Conservation (phyloP, 92 coral and sea anemone species). For the Bergia puertoricense region DNA sequence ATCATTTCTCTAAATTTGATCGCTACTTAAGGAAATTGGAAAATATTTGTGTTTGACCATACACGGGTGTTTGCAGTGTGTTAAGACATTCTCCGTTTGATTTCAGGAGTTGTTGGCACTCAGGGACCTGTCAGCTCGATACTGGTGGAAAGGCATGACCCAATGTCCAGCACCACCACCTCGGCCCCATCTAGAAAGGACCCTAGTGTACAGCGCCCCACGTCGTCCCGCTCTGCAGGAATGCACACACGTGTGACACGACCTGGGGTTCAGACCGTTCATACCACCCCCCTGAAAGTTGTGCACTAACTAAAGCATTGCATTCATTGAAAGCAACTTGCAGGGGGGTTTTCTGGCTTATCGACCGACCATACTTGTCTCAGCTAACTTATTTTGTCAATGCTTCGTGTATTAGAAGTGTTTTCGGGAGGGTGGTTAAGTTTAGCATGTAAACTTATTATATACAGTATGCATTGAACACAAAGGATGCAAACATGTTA, state of each 20-base stretch:
- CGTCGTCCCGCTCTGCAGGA: constrained; percentile 50
- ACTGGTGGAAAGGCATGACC: constrained; percentile 86
- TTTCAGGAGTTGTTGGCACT: constrained; percentile 74
- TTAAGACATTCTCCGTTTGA: not conserved
- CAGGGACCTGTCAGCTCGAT: constrained; percentile 98
- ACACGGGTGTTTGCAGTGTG: not conserved
- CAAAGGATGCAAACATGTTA: no score
- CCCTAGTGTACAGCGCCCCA: constrained; percentile 62
- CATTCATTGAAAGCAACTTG: not conserved
- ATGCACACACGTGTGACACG: constrained; percentile 66
- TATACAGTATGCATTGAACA: no score
- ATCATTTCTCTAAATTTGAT: no score
- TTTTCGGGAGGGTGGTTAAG: no score
- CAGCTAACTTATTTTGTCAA: not conserved
- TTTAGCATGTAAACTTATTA: no score
- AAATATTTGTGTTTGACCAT: no score
- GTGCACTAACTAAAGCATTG: constrained; percentile 63
- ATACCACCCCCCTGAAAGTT: constrained; percentile 94
- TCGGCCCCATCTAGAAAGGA: constrained; percentile 68
- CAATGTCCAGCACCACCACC: constrained; percentile 51
- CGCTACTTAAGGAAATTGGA: no score
- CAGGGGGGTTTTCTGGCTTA: not conserved
- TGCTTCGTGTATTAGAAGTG: not conserved
- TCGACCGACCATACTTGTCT: not conserved
- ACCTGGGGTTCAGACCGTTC: constrained; percentile 77